Conservation (phyloP, 2,113 vertebrate species). For the Dolichotis patagonum region DNA sequence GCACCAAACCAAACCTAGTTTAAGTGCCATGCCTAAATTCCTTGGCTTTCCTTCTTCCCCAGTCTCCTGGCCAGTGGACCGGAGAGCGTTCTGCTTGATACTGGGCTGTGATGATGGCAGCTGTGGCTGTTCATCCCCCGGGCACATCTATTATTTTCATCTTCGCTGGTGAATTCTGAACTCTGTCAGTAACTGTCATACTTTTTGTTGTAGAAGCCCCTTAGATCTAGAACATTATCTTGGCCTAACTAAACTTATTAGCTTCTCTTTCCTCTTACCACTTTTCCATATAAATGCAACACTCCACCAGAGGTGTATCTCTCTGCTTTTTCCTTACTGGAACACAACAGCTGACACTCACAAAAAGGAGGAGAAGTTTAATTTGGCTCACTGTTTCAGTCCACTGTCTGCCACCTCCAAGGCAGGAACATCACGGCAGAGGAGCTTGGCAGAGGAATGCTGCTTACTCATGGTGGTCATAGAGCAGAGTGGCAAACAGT, state of each 20-base stretch:
- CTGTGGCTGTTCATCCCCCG: not conserved
- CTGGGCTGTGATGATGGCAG: not conserved
- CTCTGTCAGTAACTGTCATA: too few species aligned
- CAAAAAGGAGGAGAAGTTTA: not conserved
- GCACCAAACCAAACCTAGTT: not conserved
- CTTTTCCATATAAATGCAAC: not conserved
- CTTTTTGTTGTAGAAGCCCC: not conserved
- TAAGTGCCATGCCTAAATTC: not conserved
- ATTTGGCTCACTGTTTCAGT: not conserved
- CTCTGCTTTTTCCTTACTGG: not conserved
- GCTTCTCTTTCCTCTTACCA: not conserved
- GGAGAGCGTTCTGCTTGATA: not conserved
- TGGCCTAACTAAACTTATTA: not conserved
- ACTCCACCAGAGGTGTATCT: not conserved
- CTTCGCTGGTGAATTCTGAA: not conserved
- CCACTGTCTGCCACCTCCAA: not conserved
- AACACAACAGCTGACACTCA: not conserved
- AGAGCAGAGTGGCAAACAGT: too few species aligned
- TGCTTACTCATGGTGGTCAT: not conserved
- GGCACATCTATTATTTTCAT: not conserved
- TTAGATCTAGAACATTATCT: not conserved
- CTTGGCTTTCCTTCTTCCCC: not conserved
- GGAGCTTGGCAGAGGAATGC: not conserved
- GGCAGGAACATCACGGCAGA: not conserved
- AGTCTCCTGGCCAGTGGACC: not conserved